Conservation (phyloP, 1,140 invertebrate genomes). For the Magallana ariakensis region DNA sequence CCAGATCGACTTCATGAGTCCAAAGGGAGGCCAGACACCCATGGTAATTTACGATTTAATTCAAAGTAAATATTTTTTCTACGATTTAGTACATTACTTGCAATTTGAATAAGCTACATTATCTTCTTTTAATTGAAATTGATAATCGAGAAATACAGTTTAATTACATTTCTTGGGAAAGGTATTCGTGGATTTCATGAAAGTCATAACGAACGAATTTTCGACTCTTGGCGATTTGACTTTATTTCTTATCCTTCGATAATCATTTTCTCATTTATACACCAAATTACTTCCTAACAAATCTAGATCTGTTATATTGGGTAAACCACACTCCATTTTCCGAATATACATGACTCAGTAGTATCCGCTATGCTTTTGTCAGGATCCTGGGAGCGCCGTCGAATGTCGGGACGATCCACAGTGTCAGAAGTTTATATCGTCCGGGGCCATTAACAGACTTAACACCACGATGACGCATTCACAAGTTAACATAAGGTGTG, state of each 20-base stretch:
- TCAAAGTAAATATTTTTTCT: too few relatives aligned
- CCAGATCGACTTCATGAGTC: slow-evolving; percentile 63
- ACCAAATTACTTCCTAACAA: too few relatives aligned
- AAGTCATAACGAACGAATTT: too few relatives aligned
- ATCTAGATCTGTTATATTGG: too few relatives aligned
- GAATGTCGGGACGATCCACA: slow-evolving; percentile 64
- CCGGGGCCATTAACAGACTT: slow-evolving; percentile 47
- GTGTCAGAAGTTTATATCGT: slow-evolving; percentile 62
- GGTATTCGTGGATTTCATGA: neutral
- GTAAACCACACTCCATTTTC: too few relatives aligned
- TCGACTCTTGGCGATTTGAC: too few relatives aligned
- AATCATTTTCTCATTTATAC: too few relatives aligned
- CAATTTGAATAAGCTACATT: neutral
- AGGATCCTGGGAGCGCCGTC: slow-evolving; percentile 65
- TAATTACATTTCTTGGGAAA: neutral
- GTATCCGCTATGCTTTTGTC: neutral
- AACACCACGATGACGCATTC: slow-evolving; percentile 60
- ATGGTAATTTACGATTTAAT: slow-evolving; percentile 55
- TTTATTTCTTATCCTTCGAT: too few relatives aligned
- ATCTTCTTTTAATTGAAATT: neutral
- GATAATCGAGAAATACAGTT: neutral
- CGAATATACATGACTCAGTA: too few relatives aligned
- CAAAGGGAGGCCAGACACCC: slow-evolving; percentile 69
- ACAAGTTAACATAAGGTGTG: slow-evolving; percentile 63
- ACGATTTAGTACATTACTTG: too few relatives aligned